These are phyloP conservation scores for Zonotrichia leucophrys DNA, from an alignment of 2,113 vertebrate genomes.

Conservation along the genomic window DNA sequence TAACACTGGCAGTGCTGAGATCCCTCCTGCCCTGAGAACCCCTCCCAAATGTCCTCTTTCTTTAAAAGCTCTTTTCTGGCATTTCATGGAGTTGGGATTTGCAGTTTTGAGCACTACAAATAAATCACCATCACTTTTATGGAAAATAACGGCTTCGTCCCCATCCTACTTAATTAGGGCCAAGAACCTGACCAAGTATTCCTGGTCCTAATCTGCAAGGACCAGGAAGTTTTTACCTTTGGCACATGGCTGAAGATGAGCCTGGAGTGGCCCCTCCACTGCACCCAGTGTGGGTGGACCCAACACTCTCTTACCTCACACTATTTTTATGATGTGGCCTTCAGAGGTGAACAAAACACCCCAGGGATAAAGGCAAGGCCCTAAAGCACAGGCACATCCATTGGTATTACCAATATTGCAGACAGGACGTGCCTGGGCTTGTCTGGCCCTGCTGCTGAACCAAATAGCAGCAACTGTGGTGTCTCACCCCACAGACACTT, in stretches of 20 bases:
- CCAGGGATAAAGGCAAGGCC: background rate
- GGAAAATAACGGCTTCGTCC: background rate
- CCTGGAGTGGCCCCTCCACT: background rate
- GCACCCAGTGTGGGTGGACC: background rate
- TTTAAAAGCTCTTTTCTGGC: background rate
- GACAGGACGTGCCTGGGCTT: too few species aligned
- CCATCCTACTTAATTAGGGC: background rate
- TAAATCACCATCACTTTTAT: background rate
- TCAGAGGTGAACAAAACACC: background rate
- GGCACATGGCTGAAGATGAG: background rate
- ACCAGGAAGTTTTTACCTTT: background rate
- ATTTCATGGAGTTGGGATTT: background rate
- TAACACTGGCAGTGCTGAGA: background rate
- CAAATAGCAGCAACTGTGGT: too few species aligned
- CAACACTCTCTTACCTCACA: background rate
- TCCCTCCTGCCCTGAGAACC: background rate
- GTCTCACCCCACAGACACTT: too few species aligned
- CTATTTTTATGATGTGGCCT: background rate
- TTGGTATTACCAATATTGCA: too few species aligned
- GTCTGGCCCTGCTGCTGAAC: too few species aligned
- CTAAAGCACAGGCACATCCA: background rate
- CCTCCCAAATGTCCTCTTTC: background rate
- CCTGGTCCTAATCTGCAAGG: background rate
- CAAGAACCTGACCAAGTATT: background rate
- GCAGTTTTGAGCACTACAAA: background rate